Percentiles rank a stretch among this genome's conserved stretches.
These are phyloP conservation scores for Setipinna tenuifilis DNA, from an alignment of 2,797 vertebrate species.

Conservation along the genomic window DNA sequence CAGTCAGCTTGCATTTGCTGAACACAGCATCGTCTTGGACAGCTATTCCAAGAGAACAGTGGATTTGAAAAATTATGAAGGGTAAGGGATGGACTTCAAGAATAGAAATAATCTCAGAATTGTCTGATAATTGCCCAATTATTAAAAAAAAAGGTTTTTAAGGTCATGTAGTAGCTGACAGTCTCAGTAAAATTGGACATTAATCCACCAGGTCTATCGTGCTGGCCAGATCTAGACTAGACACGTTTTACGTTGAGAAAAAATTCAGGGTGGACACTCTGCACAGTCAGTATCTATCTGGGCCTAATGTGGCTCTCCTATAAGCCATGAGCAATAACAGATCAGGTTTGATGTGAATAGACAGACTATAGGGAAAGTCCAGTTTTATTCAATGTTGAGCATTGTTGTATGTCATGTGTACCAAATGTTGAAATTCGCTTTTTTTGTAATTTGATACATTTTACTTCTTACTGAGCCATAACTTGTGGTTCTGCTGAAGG, in stretches of 20 bases:
- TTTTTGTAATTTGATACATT: constrained; percentile 10
- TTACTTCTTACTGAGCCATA: not conserved
- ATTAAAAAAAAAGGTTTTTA: not conserved
- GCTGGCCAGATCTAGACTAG: no score
- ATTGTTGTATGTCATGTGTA: not conserved
- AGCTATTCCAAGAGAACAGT: no score
- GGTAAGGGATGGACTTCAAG: no score
- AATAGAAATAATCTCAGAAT: no score
- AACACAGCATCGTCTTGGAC: not conserved
- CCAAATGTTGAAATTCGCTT: not conserved
- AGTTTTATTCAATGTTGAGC: not conserved
- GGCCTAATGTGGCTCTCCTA: not conserved
- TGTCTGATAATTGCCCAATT: no score
- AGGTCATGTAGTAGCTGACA: not conserved
- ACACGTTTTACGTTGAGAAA: no score
- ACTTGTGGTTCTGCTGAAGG: not conserved
- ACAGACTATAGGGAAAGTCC: not conserved
- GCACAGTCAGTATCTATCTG: not conserved
- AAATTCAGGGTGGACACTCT: not conserved
- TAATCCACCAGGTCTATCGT: no score
- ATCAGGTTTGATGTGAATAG: not conserved
- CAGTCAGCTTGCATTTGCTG: not conserved
- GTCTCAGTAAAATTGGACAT: not conserved
- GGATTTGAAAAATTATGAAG: no score
- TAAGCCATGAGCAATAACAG: not conserved